Base-by-base conservation (phyloP, 2,888 invertebrate genomes). In the Agonum fuliginosum region DNA sequence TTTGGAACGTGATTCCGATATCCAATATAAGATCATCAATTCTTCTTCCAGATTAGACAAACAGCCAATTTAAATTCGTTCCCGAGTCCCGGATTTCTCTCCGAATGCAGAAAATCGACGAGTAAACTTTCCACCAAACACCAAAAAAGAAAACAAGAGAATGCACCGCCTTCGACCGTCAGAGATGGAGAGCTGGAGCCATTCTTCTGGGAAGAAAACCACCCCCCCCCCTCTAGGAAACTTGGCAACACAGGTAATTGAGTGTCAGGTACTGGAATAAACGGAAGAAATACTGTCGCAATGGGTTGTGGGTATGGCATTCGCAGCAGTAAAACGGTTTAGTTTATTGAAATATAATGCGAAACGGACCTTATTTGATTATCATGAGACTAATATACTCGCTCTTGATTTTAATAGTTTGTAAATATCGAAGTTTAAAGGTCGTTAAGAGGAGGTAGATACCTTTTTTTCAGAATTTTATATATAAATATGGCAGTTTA, bases 281-380 rank as follows among this genome's bases (percentile, higher is more conserved):
- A 72, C 24, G 37, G 17, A 34, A 72, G 72, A 62, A 62, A 41
- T 74, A 72, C 58, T 41, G 37, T 37, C 22, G 46, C 46, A 70
- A 48, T 48, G 27, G 27, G 24, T 34, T 27, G 34, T 34, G 34
- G 12, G 46, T 17, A 46, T 46, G 14, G 46, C 46, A 17, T 17
- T 17, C 8, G 27, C 1, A 30, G 58, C 17, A 12, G 74, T 85
- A 86, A 86, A 84, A 81, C 82, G 83, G 84, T 85, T 84, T 84
- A 85, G 84, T 85, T 86, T 86, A 85, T 85, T 85, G 85, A 85
- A 84, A 84, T 62, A 62, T 84, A 84, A 83, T 82, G 84, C 82
- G 84, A 85, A 84, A 84, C 82, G 82, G 65, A 62, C 74, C 74
- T 65, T 74, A 74, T 74, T 65, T 46, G 74, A 74, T 62, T 74